A percentile compares a stretch with the other conserved stretches of the same genome.
phyloP scores from a whole-genome alignment of 2,888 invertebrate genomes.

The Helleia helle region DNA sequence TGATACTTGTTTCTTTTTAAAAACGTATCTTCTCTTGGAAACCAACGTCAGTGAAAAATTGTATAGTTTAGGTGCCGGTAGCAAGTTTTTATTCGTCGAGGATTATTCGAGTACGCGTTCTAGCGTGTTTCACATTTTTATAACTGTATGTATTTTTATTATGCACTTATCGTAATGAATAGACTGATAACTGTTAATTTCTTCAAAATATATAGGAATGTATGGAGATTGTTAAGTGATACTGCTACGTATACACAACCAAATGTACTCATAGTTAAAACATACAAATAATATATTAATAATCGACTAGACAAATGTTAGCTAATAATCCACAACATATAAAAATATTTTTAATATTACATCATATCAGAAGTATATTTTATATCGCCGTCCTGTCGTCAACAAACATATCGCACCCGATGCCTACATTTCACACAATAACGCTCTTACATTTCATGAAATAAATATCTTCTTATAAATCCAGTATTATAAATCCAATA shows the following conservation, averaged over 20 bases:
- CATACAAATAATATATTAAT: slow-evolving; percentile 19
- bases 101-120: slow-evolving; percentile 13
- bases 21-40: slow-evolving; percentile 16
- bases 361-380: slow-evolving; percentile 25
- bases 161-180: slow-evolving; percentile 24
- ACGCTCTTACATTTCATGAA: too few relatives aligned
- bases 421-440: too few relatives aligned
- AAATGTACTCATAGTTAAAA: slow-evolving; percentile 19
- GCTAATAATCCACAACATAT: slow-evolving; percentile 18
- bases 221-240: slow-evolving; percentile 9
- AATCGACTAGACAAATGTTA: slow-evolving; percentile 18
- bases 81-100: slow-evolving; percentile 21
- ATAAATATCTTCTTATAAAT: too few relatives aligned
- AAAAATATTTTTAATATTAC: slow-evolving; percentile 3
- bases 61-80: slow-evolving; percentile 57
- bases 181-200: slow-evolving; percentile 64
- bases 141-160: slow-evolving; percentile 14
- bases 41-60: slow-evolving; percentile 13
- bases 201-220: slow-evolving; percentile 25
- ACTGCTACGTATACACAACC: slow-evolving; percentile 11
- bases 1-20: slow-evolving; percentile 53
- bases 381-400: slow-evolving; percentile 53
- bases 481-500: too few relatives aligned
- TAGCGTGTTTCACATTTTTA: slow-evolving; percentile 26
- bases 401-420: slow-evolving; percentile 54